phyloP scores from a whole-genome alignment of 1,140 invertebrate genomes.

The Phymorhynchus buccinoides region DNA sequence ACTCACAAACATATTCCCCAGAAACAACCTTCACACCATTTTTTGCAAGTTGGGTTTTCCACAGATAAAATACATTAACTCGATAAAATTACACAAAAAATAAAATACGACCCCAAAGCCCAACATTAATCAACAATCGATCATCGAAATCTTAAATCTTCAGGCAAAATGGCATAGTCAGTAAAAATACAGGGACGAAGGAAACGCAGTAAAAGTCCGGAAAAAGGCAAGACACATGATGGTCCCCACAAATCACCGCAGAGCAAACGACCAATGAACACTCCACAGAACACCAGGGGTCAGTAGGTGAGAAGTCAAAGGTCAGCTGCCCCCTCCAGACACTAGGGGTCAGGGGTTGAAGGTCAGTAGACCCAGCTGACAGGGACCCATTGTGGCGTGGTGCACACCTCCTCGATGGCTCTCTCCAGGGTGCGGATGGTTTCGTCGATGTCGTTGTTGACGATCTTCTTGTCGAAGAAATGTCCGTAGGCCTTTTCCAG shows the following conservation, averaged over 20 bases:
- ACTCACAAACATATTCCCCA: no score
- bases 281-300: no score
- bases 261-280: no score
- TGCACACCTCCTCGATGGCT: constrained; percentile 90
- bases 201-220: background rate
- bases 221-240: constrained; percentile 2
- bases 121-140: background rate
- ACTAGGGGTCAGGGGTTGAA: no score
- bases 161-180: constrained; percentile 27
- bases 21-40: background rate
- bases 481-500: constrained; percentile 96
- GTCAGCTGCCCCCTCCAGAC: no score
- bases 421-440: constrained; percentile 93
- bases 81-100: no score
- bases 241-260: background rate
- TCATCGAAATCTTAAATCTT: no score
- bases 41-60: background rate
- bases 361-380: constrained; percentile 74
- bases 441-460: constrained; percentile 99
- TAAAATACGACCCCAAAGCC: no score
- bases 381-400: constrained; percentile 92
- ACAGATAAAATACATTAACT: background rate
- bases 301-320: no score
- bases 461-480: constrained; percentile 97
- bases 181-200: no score